These are phyloP conservation scores for Huso huso DNA, from an alignment of 2,797 vertebrate species.

Conservation along the genomic window DNA sequence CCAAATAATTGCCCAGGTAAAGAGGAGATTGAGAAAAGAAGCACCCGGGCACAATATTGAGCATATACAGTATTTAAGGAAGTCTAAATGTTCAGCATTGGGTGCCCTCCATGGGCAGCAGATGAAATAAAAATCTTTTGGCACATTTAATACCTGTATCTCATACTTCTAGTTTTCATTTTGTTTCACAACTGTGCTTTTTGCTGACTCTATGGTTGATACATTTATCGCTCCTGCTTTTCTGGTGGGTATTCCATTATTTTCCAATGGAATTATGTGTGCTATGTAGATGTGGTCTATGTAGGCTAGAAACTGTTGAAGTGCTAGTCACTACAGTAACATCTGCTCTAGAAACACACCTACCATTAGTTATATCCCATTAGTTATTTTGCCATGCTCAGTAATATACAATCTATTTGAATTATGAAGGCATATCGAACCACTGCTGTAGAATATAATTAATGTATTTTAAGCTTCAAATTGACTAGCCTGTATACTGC, in stretches of 20 bases:
- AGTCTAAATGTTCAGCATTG: constrained; percentile 28
- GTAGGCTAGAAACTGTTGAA: constrained; percentile 14
- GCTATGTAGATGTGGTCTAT: not conserved
- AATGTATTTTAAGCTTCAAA: constrained; percentile 40
- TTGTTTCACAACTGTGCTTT: constrained; percentile 45
- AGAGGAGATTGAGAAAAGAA: not conserved
- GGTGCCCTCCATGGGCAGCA: constrained; percentile 37
- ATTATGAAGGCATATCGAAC: constrained; percentile 37
- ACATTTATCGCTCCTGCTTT: constrained; percentile 48
- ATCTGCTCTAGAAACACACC: constrained; percentile 18
- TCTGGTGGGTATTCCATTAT: constrained; percentile 27
- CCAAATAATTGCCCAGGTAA: too few relatives aligned
- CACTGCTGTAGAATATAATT: constrained; percentile 40
- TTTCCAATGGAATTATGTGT: constrained; percentile 25
- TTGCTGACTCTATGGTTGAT: constrained; percentile 49
- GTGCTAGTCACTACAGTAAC: not conserved
- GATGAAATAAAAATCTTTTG: constrained; percentile 39
- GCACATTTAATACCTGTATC: constrained; percentile 30
- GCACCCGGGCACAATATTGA: constrained; percentile 19
- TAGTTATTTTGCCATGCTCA: constrained; percentile 33
- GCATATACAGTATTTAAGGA: constrained; percentile 39
- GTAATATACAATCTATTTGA: constrained; percentile 42
- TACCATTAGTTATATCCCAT: constrained; percentile 27
- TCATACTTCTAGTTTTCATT: constrained; percentile 30
- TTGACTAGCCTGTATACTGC: constrained; percentile 33